Evolutionary conservation across 2,113 vertebrate species (phyloP), one percentile per base, ranked within the genome.

Genomic region (Anguilla rostrata): DNA sequence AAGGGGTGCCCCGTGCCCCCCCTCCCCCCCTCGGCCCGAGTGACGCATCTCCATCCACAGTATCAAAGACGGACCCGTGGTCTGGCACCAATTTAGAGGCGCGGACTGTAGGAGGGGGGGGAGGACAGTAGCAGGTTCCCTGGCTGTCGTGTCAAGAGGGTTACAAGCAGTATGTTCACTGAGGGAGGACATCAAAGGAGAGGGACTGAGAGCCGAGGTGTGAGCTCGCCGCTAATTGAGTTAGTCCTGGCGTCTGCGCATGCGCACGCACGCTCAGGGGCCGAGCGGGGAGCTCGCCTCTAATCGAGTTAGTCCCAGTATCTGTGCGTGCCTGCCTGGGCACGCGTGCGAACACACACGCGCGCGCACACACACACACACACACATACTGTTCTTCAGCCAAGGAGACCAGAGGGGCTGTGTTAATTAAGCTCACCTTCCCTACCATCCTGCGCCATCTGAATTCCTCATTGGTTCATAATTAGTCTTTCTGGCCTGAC

Each of bases 1-100:
- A 95, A 95, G 92, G 93, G 83, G 20, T 57, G 66, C 89, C 92
- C 91, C 91, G 20, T 41, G 63, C 88, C 93, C 87, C 87, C 87
- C 80, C 15, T 87, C 86, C 87, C 90, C 86, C 91, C 79, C 85
- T 83, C 82, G 83, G 81, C 78, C 7, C 85, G 83, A 91, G 89
- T 92, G 91, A 93, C 89, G 91, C 84, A 91, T 88, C 80, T 63
- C 86, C 39, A 26, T 84, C 88, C 75, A 90, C 84, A 81, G 39
- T 87, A 89, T 90, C 84, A 92, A 92, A 93, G 91, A 85, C 84
- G 84, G 71, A 63, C 63, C 85, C 40, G 0, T 63, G 91, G 89
- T 83, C 90, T 91, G 92, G 91, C 86, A 91, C 90, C 91, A 66
- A 90, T 92, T 92, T 91, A 75, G 78, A 22, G 60, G 60, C 3